Conservation (phyloP, 2,113 vertebrate species). For the human region DNA sequence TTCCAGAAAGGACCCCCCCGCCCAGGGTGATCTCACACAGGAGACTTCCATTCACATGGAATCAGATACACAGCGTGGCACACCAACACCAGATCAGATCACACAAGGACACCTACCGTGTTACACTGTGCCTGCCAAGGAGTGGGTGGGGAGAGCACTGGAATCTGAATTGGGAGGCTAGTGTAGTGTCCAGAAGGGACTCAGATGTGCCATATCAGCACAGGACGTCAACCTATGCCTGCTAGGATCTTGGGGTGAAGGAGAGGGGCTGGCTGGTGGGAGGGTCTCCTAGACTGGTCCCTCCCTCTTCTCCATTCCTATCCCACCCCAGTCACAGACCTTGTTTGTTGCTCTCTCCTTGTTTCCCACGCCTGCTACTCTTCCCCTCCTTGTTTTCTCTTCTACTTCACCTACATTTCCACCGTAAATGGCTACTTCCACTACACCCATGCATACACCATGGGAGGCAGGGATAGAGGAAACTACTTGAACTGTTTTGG, state of each 20-base stretch:
- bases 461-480: neutral
- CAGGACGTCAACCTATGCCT: neutral
- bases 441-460: neutral
- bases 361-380: neutral
- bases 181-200: neutral
- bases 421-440: neutral
- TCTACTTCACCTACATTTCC: neutral
- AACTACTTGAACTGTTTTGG: neutral
- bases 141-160: neutral
- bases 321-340: neutral
- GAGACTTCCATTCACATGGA: slow-evolving; percentile 52
- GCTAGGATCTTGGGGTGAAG: neutral
- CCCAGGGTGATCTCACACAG: neutral
- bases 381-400: neutral
- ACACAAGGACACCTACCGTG: neutral
- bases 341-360: neutral
- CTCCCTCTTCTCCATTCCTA: neutral
- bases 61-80: slow-evolving; percentile 39
- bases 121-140: neutral
- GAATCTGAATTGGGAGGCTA: neutral
- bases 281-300: neutral
- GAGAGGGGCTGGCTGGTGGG: neutral
- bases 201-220: neutral
- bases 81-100: neutral
- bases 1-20: slow-evolving; percentile 45